A percentile compares a stretch with the other conserved stretches of the same genome.
phyloP scores from a whole-genome alignment of 2,888 invertebrate genomes.

The Sesamia inferens region DNA sequence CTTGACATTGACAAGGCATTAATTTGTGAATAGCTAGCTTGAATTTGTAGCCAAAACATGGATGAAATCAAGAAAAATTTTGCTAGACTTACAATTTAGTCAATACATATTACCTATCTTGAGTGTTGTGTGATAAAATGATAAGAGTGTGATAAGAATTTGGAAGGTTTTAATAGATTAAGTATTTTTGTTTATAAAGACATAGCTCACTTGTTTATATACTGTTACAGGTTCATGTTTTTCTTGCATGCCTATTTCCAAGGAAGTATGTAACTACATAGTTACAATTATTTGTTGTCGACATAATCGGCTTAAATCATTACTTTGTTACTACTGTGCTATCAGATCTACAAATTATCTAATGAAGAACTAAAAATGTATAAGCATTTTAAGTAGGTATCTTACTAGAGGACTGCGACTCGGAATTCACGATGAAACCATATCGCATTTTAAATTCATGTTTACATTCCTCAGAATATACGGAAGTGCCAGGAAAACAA shows the following conservation, averaged over 20 bases:
- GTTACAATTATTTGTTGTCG: conserved; percentile 1
- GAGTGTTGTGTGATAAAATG: conserved; percentile 36
- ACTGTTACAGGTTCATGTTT: conserved; percentile 1
- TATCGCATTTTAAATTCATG: conserved; percentile 55
- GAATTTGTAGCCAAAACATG: background rate
- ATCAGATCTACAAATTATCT: background rate
- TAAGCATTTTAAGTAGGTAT: background rate
- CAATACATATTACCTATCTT: conserved; percentile 37
- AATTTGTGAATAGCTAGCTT: background rate
- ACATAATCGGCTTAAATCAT: background rate
- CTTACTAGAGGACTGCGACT: background rate
- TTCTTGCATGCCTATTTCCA: background rate
- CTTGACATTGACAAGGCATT: conserved; percentile 18
- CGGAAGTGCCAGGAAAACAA: conserved; percentile 66
- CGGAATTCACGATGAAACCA: conserved; percentile 19
- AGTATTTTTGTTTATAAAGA: conserved; percentile 38
- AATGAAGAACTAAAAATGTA: background rate
- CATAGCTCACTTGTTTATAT: conserved; percentile 17
- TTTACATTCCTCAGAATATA: conserved; percentile 65
- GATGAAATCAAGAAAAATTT: background rate
- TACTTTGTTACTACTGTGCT: background rate
- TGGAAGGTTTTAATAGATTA: conserved; percentile 2
- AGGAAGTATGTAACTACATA: background rate
- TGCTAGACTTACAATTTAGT: conserved; percentile 11
- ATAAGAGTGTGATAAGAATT: conserved; percentile 40